A percentile compares a stretch with the other conserved stretches of the same genome.
phyloP scores from a whole-genome alignment of 2,888 invertebrate species.

The Volucella inflata region DNA sequence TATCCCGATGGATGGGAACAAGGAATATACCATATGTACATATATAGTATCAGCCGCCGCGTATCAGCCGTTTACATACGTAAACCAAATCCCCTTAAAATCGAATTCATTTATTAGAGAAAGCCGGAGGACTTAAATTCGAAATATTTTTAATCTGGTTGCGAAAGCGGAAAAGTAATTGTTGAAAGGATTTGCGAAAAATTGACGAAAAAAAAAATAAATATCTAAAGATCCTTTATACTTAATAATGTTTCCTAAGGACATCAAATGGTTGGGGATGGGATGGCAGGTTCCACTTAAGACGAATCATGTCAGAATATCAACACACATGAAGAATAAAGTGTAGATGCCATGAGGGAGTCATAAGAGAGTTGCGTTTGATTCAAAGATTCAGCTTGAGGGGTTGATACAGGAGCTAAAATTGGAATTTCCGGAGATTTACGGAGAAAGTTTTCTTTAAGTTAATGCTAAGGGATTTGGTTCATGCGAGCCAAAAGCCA shows the following conservation, averaged over 20 bases:
- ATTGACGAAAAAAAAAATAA: neutral
- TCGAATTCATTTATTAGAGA: conserved; percentile 7
- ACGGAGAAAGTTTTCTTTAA: conserved; percentile 48
- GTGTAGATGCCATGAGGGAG: conserved; percentile 21
- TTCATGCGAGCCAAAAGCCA: conserved; percentile 2
- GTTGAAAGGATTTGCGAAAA: neutral
- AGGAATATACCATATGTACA: too few relatives aligned
- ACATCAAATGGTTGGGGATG: too few relatives aligned
- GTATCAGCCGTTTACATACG: neutral
- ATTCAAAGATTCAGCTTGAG: conserved; percentile 36
- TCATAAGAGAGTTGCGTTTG: conserved; percentile 29
- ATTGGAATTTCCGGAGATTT: conserved; percentile 35
- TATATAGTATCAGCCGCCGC: too few relatives aligned
- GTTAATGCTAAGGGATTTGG: conserved; percentile 12
- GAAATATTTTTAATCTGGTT: conserved; percentile 4
- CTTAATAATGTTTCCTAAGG: conserved; percentile 7
- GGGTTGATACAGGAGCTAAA: conserved; percentile 18
- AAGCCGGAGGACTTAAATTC: conserved; percentile 4
- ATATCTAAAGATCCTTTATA: conserved; percentile 7
- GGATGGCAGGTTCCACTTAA: neutral
- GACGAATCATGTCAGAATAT: conserved; percentile 21
- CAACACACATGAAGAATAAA: conserved; percentile 19
- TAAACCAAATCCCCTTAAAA: conserved; percentile 9
- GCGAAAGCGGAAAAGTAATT: neutral
- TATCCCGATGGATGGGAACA: too few relatives aligned